Evolutionary conservation across 1,140 invertebrate species (phyloP), one percentile per base, ranked within the genome.

Genomic region (Frieseomelitta varia): DNA sequence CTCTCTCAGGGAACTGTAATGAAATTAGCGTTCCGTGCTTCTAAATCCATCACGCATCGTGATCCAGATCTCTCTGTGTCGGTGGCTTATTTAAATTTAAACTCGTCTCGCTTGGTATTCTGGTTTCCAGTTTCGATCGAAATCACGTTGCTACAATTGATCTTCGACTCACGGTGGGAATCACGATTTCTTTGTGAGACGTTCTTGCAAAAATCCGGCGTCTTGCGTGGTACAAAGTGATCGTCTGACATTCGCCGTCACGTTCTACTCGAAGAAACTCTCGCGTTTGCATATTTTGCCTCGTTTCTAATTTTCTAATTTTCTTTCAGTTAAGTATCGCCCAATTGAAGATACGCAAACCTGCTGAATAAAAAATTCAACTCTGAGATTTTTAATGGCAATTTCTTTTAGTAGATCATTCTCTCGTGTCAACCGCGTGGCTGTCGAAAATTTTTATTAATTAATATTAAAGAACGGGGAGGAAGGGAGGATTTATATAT

Each of bases 11-110:
- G 21, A 55, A 74, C 27, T 74, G 27, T 74, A 74, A 74, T 77
- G 21, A 47, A 34, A 14, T 56, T 77, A 55, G n/a, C 47, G 39
- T 39, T 34, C 27, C 74, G n/a, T 4, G 15, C 19, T 27, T 74
- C 72, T 74, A 30, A 74, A 74, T 55, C 8, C 72, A 55, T 74
- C 51, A 27, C 72, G 27, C 39, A 72, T 72, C 39, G 24, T 51
- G 69, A n/a, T 72, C 39, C 15, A 47, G 24, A n/a, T 30, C 39
- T 69, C 51, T 17, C 47, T n/a, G 12, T 47, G 19, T 19, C 67
- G 3, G 0, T 47, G 68, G 24, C n/a, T n/a, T 53, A 19, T 73
- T 8, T 73, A 53, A 53, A 51, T 27, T 73, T 39, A 27, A 27
- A 51, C 27, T 73, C n/a, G 17, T 27, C 51, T 51, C 30, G 47